These are phyloP conservation scores for Leucophenga varia DNA, from an alignment of 1,140 invertebrate species.

Conservation along the genomic window DNA sequence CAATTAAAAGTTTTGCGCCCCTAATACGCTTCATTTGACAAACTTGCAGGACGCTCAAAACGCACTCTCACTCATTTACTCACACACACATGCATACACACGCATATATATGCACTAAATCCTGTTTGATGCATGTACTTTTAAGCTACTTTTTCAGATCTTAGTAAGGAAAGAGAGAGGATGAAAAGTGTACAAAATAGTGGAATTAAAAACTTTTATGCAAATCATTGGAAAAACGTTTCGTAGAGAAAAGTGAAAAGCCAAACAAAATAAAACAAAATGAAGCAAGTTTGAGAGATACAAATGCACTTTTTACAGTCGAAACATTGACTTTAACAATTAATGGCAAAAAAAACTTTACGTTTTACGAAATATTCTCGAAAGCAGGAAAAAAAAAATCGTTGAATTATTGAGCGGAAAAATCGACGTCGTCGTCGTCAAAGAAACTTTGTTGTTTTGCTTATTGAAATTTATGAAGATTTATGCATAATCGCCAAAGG, in stretches of 20 bases:
- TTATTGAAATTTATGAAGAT: constrained; percentile 54
- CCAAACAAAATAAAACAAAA: constrained; percentile 8
- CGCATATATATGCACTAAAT: background rate
- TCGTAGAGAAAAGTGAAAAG: background rate
- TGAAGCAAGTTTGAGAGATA: too few species aligned
- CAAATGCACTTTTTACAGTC: too few species aligned
- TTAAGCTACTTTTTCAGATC: too few species aligned
- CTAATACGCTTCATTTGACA: constrained; percentile 54
- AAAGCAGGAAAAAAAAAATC: constrained; percentile 1
- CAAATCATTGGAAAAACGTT: constrained; percentile 1
- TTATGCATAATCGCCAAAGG: constrained; percentile 43
- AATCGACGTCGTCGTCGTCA: too few species aligned
- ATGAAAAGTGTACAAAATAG: constrained; percentile 25
- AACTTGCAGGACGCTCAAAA: constrained; percentile 22
- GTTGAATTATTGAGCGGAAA: too few species aligned
- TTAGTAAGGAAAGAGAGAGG: too few species aligned
- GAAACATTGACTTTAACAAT: too few species aligned
- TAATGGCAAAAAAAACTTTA: too few species aligned
- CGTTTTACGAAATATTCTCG: background rate
- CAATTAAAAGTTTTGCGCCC: constrained; percentile 48
- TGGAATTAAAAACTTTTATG: constrained; percentile 37
- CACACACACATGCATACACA: constrained; percentile 1
- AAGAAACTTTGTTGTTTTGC: constrained; percentile 37
- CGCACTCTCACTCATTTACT: background rate
- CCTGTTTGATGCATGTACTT: background rate